A percentile compares a stretch with the other conserved stretches of the same genome.
phyloP scores from a whole-genome alignment of 1,140 invertebrate species.

The Panulirus ornatus region DNA sequence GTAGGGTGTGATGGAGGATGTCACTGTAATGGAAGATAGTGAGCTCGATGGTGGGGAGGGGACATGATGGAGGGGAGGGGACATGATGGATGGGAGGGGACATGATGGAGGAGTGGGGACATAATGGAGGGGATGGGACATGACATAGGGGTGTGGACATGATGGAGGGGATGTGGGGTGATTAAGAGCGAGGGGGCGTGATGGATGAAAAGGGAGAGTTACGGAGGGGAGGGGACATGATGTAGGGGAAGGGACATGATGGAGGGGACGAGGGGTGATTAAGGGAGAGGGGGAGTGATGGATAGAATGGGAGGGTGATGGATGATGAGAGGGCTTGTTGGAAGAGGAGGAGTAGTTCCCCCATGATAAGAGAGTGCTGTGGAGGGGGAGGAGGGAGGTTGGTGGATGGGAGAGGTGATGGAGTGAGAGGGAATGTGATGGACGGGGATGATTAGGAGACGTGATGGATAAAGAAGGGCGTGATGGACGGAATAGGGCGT shows the following conservation, averaged over 20 bases:
- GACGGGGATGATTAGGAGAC: no score
- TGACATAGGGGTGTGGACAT: no score
- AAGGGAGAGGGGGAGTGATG: not conserved
- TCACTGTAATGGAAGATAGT: not conserved
- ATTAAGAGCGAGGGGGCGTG: not conserved
- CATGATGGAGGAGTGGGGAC: no score
- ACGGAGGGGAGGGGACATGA: not conserved
- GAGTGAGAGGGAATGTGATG: not conserved
- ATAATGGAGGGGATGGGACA: no score
- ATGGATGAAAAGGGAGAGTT: not conserved
- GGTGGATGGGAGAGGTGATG: no score
- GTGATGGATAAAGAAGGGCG: no score
- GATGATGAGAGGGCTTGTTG: no score
- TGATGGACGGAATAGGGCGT: no score
- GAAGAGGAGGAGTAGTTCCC: no score
- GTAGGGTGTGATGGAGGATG: not conserved
- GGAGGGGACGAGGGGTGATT: not conserved
- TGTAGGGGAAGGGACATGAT: not conserved
- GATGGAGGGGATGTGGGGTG: no score
- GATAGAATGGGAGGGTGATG: not conserved
- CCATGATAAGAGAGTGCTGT: not conserved
- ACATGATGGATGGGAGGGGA: no score
- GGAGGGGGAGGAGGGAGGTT: not conserved
- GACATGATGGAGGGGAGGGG: not conserved
- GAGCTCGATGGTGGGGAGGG: not conserved